Conservation (phyloP, 2,113 vertebrate genomes). For the Falcunculus frontatus region DNA sequence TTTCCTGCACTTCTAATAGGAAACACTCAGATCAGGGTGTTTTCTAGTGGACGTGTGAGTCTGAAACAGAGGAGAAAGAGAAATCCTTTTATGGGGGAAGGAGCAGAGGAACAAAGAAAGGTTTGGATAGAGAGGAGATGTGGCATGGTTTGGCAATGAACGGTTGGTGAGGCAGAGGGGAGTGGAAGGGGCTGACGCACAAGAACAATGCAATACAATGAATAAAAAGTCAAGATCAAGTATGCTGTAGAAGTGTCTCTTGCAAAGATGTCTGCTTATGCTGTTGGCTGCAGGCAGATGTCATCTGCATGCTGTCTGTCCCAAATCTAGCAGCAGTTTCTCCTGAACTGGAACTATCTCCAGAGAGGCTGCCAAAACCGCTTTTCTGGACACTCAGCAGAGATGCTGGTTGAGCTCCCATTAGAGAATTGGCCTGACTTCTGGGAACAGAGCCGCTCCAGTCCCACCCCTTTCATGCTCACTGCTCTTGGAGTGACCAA, state of each 20-base stretch:
- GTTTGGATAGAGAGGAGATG: background rate
- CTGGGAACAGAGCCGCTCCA: background rate
- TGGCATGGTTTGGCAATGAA: background rate
- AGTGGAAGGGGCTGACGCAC: background rate
- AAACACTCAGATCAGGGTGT: background rate
- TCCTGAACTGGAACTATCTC: background rate
- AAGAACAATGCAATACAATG: background rate
- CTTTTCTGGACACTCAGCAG: slow-evolving; percentile 9
- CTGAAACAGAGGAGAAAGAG: background rate
- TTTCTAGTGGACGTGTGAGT: background rate
- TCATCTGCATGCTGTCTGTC: background rate
- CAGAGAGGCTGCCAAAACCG: background rate
- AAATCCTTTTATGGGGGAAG: background rate
- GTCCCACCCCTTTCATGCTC: slow-evolving; percentile 16
- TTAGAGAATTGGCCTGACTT: slow-evolving; percentile 14
- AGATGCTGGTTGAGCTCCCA: background rate
- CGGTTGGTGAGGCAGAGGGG: background rate
- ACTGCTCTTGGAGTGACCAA: background rate
- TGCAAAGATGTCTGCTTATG: background rate
- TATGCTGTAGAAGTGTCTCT: background rate
- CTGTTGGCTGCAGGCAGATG: background rate
- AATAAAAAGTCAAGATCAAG: slow-evolving; percentile 11
- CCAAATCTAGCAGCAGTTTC: slow-evolving; percentile 5
- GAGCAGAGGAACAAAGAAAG: background rate
- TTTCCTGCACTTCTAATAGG: background rate